Evolutionary conservation across 2,888 invertebrate species (phyloP).

Genomic region (Plagodis dolabraria): DNA sequence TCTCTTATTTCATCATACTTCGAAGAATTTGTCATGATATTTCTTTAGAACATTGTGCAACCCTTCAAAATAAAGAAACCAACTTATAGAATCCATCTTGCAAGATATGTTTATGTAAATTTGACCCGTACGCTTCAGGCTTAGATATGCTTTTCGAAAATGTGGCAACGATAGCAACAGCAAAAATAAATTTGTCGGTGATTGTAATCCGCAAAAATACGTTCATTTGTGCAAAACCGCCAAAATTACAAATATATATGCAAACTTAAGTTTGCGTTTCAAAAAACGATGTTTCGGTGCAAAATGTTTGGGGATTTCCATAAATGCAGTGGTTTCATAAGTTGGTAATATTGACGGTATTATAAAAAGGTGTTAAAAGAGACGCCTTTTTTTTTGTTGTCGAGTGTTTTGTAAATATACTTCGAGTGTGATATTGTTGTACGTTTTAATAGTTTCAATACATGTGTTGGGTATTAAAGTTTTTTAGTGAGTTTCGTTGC

Average conservation of each 20-base stretch:
- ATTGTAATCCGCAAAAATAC: constrained; percentile 22
- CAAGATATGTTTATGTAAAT: too few species aligned
- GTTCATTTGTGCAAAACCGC: constrained; percentile 29
- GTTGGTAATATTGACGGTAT: constrained; percentile 4
- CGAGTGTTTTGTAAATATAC: not conserved
- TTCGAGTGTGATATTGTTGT: constrained; percentile 22
- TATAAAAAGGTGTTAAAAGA: constrained; percentile 30
- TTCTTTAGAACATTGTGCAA: constrained; percentile 16
- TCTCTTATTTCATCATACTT: constrained; percentile 18
- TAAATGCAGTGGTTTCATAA: not conserved
- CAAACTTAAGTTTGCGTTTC: constrained; percentile 14
- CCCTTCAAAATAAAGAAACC: constrained; percentile 10
- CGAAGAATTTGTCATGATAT: constrained; percentile 27
- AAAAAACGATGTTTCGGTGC: not conserved
- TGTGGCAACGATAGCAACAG: not conserved
- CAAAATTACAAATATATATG: not conserved
- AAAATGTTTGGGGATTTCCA: not conserved
- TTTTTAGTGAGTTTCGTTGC: constrained; percentile 5
- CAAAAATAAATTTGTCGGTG: constrained; percentile 3
- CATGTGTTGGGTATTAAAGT: constrained; percentile 18
- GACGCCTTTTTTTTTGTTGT: constrained; percentile 21
- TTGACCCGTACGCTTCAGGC: too few species aligned
- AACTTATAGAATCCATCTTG: not conserved
- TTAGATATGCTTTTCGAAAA: too few species aligned
- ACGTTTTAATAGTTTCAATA: constrained; percentile 13